Base-by-base conservation (phyloP, 2,888 invertebrate genomes). In the Beris chalybata region DNA sequence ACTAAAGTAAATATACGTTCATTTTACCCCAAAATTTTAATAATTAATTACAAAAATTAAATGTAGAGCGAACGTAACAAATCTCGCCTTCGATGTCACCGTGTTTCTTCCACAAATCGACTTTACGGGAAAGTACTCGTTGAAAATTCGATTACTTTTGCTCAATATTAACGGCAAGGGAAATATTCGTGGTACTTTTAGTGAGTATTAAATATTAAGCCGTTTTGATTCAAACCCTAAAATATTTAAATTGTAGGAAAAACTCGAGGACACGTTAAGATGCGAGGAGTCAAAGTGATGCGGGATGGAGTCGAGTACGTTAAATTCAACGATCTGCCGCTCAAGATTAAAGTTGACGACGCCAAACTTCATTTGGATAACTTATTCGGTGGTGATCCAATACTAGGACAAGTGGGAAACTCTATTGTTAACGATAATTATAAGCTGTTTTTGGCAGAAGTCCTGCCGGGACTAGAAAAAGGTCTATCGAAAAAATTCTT, bases 371-470 rank as follows among this genome's bases (percentile, higher is more conserved):
- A 76, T 50, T 67, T 81, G 52, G 77, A 80, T 45, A 80, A 81
- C 73, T 72, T 81, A 4, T 81, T 81, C 58, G 78, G 78, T 67
- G 77, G 79, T 0, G 79, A 81, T 69, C 75, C 76, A 12, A 71
- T 77, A 1, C 70, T 81, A 11, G 79, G 80, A 0, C 76, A 79
- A 68, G 75, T 80, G 52, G 81, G 81, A 58, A 81, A 81, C 68
- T 70, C 70, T 0, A 72, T 81, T 30, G 79, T 81, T 64, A 81
- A 81, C 67, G 76, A 80, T 38, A 79, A 81, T 70, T 76, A 77
- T 54, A 76, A 80, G 7, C 68, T 81, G 12, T 81, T 80, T 68
- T 71, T 81, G 38, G 76, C 72, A 63, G 81, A 81, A 70, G 77
- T 81, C 55, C 75, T 77, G 61, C 81, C 81, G 0, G 80, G 81